Evolutionary conservation across 2,113 vertebrate genomes (phyloP), one percentile per base, ranked within the genome.

Genomic region (Tragelaphus imberbis): DNA sequence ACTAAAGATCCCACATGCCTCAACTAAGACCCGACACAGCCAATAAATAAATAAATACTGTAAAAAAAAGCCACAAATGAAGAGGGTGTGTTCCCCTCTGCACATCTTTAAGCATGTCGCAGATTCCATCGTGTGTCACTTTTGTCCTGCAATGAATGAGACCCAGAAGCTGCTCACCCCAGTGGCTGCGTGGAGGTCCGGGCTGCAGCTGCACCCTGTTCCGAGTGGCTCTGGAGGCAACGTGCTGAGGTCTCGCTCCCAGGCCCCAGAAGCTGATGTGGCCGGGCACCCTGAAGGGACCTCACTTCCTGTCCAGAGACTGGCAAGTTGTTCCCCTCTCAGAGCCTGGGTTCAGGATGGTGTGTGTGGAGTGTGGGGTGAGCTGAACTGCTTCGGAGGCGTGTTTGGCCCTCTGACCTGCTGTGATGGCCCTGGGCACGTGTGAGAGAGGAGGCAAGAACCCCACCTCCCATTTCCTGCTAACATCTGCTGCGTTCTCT

Each of bases 371-470:
- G 30, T 14, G 25, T 21, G 59, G 30, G 84, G 51, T 25, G 87
- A 75, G 28, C 13, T 3, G 36, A 36, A 68, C 8, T 1, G 13
- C 23, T 71, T 28, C 30, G 2, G 71, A 56, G 68, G 49, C 36
- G 8, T 36, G 49, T 6, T 14, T 4, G 0, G 7, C 36, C 23
- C n/a, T 25, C 89, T 51, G 23, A 28, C 21, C 2, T 3, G 56
- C n/a, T 5, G 16, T 5, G 2, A 14, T n/a, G 53, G 15, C 47
- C 81, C 19, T 3, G 47, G 55, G 36, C 2, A 1, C 1, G 13
- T 30, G 61, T 1, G 82, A 36, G 56, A 28, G 56, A 30, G 58
- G 23, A 16, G 55, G 71, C 3, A 4, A 30, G 58, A 27, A 19
- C 30, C 5, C 28, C n/a, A 27, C 80, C 55, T 58, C 63, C 17